Percentiles rank a stretch among this genome's conserved stretches.
phyloP scores from a whole-genome alignment of 2,888 invertebrate species.

The Drosophila bunnanda region DNA sequence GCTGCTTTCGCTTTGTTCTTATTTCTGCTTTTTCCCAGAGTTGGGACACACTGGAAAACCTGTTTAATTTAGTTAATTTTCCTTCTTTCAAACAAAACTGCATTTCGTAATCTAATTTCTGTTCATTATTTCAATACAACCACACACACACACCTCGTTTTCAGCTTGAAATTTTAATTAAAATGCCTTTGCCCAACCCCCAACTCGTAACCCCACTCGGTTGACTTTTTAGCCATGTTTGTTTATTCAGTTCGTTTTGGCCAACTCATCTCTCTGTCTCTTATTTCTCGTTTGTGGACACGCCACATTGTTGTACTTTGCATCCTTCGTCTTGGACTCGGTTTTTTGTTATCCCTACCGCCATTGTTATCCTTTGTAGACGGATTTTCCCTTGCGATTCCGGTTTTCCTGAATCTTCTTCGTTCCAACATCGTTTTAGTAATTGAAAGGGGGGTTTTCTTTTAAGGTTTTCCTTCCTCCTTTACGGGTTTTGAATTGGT shows the following conservation, averaged over 20 bases:
- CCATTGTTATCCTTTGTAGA: constrained; percentile 33
- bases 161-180: constrained; percentile 2
- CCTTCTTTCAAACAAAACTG: not conserved
- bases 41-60: not conserved
- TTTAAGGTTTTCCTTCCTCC: constrained; percentile 6
- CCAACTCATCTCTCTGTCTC: constrained; percentile 54
- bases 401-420: not conserved
- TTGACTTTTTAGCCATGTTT: constrained; percentile 16
- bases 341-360: constrained; percentile 7
- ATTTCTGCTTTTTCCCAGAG: not conserved
- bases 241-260: constrained; percentile 41
- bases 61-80: constrained; percentile 4
- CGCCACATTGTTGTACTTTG: constrained; percentile 40
- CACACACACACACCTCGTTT: not conserved
- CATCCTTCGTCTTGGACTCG: constrained; percentile 22
- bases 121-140: constrained; percentile 2
- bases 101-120: not conserved
- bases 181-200: not conserved
- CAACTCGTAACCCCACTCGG: not conserved
- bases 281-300: constrained; percentile 13
- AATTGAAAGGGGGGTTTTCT: constrained; percentile 44
- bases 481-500: not conserved
- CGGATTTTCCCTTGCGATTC: constrained; percentile 4
- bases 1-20: constrained; percentile 1
- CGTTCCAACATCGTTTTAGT: constrained; percentile 44